These are phyloP conservation scores for Campoletis raptor DNA, from an alignment of 2,888 invertebrate species.

Conservation along the genomic window DNA sequence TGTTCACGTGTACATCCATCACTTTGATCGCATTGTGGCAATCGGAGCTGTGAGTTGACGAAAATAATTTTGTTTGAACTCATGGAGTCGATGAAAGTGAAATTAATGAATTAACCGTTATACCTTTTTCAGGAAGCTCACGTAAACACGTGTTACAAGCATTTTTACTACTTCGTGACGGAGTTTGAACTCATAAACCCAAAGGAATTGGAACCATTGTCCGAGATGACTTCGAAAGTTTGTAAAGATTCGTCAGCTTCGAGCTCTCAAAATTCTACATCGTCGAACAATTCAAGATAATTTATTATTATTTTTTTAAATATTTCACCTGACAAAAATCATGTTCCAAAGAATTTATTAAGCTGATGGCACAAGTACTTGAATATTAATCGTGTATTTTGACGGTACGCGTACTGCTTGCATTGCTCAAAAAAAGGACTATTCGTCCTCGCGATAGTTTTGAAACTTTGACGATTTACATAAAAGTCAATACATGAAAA, in stretches of 20 bases:
- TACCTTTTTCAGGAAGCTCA: conserved; percentile 91
- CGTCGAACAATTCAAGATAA: conserved; percentile 75
- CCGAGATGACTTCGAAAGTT: conserved; percentile 91
- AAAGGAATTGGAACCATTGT: conserved; percentile 94
- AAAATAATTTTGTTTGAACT: background rate
- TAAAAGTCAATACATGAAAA: conserved; percentile 22
- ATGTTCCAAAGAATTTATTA: conserved; percentile 55
- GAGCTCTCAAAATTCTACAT: conserved; percentile 69
- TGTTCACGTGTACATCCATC: conserved; percentile 97
- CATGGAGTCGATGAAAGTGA: background rate
- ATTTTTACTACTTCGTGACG: conserved; percentile 96
- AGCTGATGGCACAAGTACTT: conserved; percentile 63
- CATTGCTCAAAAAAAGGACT: conserved; percentile 38
- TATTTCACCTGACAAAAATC: background rate
- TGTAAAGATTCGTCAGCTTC: conserved; percentile 87
- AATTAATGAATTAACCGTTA: background rate
- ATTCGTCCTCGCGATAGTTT: background rate
- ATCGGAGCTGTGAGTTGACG: conserved; percentile 92
- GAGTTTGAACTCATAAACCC: conserved; percentile 93
- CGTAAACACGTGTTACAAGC: conserved; percentile 97
- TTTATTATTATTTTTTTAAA: conserved; percentile 46
- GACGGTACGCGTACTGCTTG: background rate
- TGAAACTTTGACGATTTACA: conserved; percentile 23
- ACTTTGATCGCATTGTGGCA: conserved; percentile 94
- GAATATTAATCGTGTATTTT: conserved; percentile 35